Evolutionary conservation across 1,140 invertebrate genomes (phyloP).

Genomic region (Drosophila hydei): DNA sequence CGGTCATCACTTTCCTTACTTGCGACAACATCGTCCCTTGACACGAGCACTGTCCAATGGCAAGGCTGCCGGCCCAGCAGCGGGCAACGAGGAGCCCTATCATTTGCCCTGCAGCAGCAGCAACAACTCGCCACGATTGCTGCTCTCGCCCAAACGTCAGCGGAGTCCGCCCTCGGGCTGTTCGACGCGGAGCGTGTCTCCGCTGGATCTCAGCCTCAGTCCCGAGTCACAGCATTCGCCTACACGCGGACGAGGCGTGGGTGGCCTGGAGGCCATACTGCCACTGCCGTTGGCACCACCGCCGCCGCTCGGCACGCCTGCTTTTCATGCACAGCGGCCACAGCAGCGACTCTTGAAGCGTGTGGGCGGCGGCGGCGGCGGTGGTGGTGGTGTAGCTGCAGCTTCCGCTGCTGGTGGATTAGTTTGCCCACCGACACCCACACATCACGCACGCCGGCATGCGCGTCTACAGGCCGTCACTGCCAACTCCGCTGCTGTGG

Average conservation of each 20-base stretch:
- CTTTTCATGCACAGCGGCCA: conserved; percentile 84
- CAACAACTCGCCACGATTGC: conserved; percentile 53
- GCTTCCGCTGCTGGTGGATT: conserved; percentile 28
- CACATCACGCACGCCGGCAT: conserved; percentile 89
- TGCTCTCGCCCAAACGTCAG: conserved; percentile 72
- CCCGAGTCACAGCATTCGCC: conserved; percentile 68
- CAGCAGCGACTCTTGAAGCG: conserved; percentile 86
- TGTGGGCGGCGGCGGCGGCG: conserved; percentile 84
- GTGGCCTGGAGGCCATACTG: conserved; percentile 53
- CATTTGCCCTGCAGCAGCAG: conserved; percentile 13
- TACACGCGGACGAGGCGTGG: conserved; percentile 61
- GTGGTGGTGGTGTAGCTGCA: conserved; percentile 69
- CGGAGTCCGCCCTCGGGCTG: conserved; percentile 81
- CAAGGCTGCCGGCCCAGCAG: conserved; percentile 37
- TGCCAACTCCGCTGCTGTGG: conserved; percentile 55
- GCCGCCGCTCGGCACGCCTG: conserved; percentile 43
- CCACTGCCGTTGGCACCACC: conserved; percentile 24
- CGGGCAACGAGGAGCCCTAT: conserved; percentile 37
- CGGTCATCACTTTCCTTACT: conserved; percentile 63
- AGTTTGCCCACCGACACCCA: conserved; percentile 92
- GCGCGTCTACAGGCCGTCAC: conserved; percentile 72
- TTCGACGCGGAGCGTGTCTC: conserved; percentile 80
- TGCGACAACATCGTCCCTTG: conserved; percentile 81
- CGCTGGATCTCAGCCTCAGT: conserved; percentile 70
- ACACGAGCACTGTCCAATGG: conserved; percentile 80